Evolutionary conservation across 2,113 vertebrate genomes (phyloP).

Genomic region (Odontophorus gujanensis): DNA sequence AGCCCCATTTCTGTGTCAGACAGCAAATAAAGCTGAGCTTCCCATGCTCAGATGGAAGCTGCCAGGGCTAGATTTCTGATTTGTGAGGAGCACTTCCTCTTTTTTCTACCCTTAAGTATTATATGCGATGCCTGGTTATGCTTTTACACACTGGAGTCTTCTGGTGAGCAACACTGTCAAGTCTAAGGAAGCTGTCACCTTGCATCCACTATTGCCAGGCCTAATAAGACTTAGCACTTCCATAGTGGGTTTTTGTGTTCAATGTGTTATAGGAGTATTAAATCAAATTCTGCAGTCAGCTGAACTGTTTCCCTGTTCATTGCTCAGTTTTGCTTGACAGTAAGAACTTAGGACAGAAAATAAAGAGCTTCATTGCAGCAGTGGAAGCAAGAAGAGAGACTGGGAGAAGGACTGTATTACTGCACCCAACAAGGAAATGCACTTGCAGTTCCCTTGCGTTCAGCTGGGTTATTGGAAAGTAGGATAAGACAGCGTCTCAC

Average conservation of each 20-base stretch:
- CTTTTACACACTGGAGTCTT: neutral
- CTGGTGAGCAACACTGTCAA: neutral
- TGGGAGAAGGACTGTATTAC: neutral
- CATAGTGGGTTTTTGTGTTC: slow-evolving; percentile 43
- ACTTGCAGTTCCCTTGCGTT: neutral
- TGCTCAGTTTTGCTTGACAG: slow-evolving; percentile 45
- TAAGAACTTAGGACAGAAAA: slow-evolving; percentile 26
- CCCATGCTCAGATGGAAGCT: neutral
- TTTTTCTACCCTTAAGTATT: neutral
- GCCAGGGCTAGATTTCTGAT: neutral
- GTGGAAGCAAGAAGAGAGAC: neutral
- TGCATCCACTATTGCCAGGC: neutral
- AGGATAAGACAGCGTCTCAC: neutral
- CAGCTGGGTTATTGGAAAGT: neutral
- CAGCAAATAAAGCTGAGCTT: neutral
- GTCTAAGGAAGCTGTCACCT: slow-evolving; percentile 14
- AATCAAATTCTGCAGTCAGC: slow-evolving; percentile 51
- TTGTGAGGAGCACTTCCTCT: neutral
- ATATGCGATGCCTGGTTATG: neutral
- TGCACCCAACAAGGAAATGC: neutral
- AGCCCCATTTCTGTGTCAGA: neutral
- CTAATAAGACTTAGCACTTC: slow-evolving; percentile 50
- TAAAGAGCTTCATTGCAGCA: slow-evolving; percentile 7
- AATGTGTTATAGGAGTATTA: slow-evolving; percentile 44
- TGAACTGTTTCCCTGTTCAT: slow-evolving; percentile 28